Base-by-base conservation (phyloP, 2,113 vertebrate species). In the Cheilinus undulatus region DNA sequence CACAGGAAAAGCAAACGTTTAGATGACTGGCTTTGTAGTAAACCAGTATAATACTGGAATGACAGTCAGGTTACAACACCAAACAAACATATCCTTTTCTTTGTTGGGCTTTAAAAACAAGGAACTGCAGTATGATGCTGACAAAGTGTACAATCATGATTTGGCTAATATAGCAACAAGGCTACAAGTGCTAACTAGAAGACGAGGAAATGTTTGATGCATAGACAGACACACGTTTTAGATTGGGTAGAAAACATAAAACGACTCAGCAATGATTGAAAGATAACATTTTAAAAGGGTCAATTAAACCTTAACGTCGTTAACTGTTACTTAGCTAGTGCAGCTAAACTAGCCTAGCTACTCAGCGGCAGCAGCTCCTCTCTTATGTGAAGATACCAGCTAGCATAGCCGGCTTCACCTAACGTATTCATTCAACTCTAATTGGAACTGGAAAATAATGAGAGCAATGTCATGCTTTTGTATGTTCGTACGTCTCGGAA, bases 131-230 rank as follows among this genome's bases (percentile, higher is more conserved):
- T 5, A 2, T 24, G 36, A 36, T 7, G 17, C 48, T 11, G 14
- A n/a, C 2, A 20, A 45, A 54, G 14, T 78, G 63, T 67, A 42
- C 34, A 63, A 42, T 73, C 50, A 48, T 43, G 36, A 43, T 62
- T 10, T 28, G 30, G 69, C 74, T 80, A 70, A 57, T 68, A 28
- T 54, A 20, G 49, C 20, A 80, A 82, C 73, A 38, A 20, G 9
- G 70, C 64, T 69, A 59, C 0, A 9, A 17, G 2, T 3, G 53
- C 30, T 57, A 60, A 48, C 0, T 24, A 32, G n/a, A 48, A 3
- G 3, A 43, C 30, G 36, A n/a, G 19, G 46, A 22, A 49, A 26
- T 9, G 3, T 43, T 23, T 0, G 27, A 53, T 24, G 19, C 10
- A 48, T 5, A 27, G 26, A 17, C 10, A 42, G 0, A 4, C 3